Conservation (phyloP, 1,140 invertebrate genomes). For the Teleopsis dalmanni region DNA sequence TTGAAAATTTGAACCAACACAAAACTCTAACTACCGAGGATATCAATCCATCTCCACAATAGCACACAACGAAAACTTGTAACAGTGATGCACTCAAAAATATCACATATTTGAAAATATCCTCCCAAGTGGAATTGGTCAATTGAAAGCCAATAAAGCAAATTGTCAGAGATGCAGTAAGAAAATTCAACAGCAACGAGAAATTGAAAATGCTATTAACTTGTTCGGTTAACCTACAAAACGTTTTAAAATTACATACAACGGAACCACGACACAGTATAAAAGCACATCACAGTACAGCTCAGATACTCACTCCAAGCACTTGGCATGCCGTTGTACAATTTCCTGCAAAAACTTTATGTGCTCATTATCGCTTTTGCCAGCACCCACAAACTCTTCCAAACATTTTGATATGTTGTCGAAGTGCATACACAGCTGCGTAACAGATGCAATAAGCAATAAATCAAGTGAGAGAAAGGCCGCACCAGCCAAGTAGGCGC, state of each 20-base stretch:
- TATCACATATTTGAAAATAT: constrained; percentile 33
- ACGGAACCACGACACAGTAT: background rate
- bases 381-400: constrained; percentile 20
- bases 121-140: constrained; percentile 29
- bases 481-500: constrained; percentile 33
- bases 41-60: constrained; percentile 32
- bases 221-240: constrained; percentile 26
- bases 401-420: constrained; percentile 24
- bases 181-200: constrained; percentile 31
- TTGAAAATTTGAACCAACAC: no score
- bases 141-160: constrained; percentile 41
- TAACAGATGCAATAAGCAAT: constrained; percentile 31
- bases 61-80: constrained; percentile 36
- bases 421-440: constrained; percentile 39
- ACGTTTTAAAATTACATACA: background rate
- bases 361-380: constrained; percentile 16
- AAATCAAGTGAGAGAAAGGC: constrained; percentile 37
- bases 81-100: constrained; percentile 37
- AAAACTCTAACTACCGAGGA: constrained; percentile 20
- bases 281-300: no score
- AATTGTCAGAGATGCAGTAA: constrained; percentile 35
- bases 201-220: constrained; percentile 30
- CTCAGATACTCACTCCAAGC: constrained; percentile 22
- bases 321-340: constrained; percentile 31
- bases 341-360: constrained; percentile 20